A percentile compares a stretch with the other conserved stretches of the same genome.
Evolutionary conservation across 2,797 vertebrate species (phyloP).

Genomic region (Phrynocephalus guinanensis): DNA sequence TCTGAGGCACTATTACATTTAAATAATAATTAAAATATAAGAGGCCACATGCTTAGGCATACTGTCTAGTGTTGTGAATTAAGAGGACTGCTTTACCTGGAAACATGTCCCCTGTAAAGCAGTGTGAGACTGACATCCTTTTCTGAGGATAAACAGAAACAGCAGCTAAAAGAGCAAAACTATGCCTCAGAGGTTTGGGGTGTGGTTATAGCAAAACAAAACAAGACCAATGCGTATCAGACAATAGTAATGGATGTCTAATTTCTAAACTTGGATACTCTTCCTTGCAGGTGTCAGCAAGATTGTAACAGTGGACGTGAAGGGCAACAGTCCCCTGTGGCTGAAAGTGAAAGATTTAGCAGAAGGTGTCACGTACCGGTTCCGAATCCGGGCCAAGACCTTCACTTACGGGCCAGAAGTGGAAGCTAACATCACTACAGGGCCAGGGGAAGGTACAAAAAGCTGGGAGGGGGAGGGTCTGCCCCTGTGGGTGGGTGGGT

Average conservation of each 20-base stretch:
- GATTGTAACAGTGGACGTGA: conserved; percentile 97
- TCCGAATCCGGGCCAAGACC: conserved; percentile 92
- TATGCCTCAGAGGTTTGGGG: background rate
- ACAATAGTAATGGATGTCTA: background rate
- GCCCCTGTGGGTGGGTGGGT: too few species aligned
- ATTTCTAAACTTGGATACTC: conserved; percentile 62
- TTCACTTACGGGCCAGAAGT: conserved; percentile 94
- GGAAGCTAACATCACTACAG: conserved; percentile 96
- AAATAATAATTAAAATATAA: background rate
- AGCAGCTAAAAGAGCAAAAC: background rate
- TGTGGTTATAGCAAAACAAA: background rate
- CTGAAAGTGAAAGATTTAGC: conserved; percentile 94
- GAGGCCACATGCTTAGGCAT: background rate
- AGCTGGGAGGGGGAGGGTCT: background rate
- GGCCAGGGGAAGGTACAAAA: conserved; percentile 91
- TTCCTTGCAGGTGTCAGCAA: conserved; percentile 92
- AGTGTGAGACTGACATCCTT: too few species aligned
- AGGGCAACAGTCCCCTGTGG: conserved; percentile 91
- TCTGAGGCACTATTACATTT: background rate
- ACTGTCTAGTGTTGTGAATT: background rate
- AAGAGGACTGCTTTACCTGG: background rate
- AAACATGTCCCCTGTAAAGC: too few species aligned
- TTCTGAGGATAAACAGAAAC: background rate
- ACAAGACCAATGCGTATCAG: background rate
- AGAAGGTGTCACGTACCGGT: conserved; percentile 91